Conservation (phyloP, 2,113 vertebrate genomes). For the Silurus glanis region DNA sequence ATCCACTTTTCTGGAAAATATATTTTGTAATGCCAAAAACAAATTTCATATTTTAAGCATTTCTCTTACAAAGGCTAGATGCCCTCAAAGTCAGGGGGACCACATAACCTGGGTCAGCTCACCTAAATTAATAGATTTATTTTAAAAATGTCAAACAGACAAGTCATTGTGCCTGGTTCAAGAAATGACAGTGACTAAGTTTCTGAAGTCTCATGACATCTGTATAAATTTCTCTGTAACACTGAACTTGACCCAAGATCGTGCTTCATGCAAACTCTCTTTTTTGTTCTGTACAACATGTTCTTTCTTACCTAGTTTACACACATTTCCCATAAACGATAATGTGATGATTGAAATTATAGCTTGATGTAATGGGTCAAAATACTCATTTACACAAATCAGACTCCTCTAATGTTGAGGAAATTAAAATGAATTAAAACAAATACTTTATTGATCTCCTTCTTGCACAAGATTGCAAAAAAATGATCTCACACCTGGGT, state of each 20-base stretch:
- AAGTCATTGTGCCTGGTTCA: neutral
- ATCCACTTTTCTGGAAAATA: neutral
- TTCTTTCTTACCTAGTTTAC: neutral
- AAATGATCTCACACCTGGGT: neutral
- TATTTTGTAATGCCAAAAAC: constrained; percentile 17
- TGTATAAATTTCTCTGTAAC: neutral
- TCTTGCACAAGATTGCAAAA: neutral
- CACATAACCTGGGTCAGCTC: neutral
- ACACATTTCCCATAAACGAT: neutral
- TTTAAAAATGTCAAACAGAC: neutral
- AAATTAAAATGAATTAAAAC: neutral
- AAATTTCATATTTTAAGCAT: neutral
- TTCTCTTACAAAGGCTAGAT: neutral
- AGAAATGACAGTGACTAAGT: neutral
- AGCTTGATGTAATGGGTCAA: neutral
- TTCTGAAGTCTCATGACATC: neutral
- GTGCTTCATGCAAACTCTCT: neutral
- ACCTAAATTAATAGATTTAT: neutral
- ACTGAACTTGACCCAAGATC: neutral
- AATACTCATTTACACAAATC: neutral
- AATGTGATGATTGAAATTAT: neutral
- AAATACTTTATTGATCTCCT: neutral
- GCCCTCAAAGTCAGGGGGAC: neutral
- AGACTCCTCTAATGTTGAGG: neutral
- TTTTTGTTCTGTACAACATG: neutral